A percentile compares a stretch with the other conserved stretches of the same genome.
phyloP scores from a whole-genome alignment of 2,888 invertebrate genomes.

The Panzeria rudis region DNA sequence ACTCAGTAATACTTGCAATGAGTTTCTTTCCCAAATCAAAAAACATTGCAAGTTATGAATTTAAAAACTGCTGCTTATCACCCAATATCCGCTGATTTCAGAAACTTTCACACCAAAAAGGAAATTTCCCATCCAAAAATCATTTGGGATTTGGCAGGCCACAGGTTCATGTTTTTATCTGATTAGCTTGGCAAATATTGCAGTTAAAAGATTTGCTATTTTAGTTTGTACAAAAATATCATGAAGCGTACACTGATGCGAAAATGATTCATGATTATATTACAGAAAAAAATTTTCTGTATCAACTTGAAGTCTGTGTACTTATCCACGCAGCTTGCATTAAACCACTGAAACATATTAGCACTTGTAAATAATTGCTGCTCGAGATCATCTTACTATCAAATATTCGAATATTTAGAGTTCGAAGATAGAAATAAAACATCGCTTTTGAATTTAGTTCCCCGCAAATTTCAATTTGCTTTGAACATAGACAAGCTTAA shows the following conservation, averaged over 20 bases:
- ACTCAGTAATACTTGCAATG: slow-evolving; percentile 30
- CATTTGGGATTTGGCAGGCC: too few species aligned
- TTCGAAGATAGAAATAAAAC: slow-evolving; percentile 4
- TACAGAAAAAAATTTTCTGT: slow-evolving; percentile 30
- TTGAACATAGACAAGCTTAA: slow-evolving; percentile 27
- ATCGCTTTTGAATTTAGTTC: not conserved
- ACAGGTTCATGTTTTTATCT: too few species aligned
- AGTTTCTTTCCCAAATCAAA: not conserved
- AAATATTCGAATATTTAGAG: slow-evolving; percentile 12
- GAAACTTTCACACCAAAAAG: too few species aligned
- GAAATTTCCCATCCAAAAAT: too few species aligned
- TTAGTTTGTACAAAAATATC: slow-evolving; percentile 23
- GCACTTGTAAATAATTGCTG: slow-evolving; percentile 37
- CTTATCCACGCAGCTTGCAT: slow-evolving; percentile 49
- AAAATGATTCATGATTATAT: too few species aligned
- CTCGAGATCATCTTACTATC: slow-evolving; percentile 30
- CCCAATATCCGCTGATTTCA: slow-evolving; percentile 20
- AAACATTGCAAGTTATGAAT: slow-evolving; percentile 46
- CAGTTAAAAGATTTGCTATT: too few species aligned
- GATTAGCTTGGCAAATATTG: too few species aligned
- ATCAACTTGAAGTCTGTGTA: slow-evolving; percentile 36
- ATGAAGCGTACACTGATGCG: slow-evolving; percentile 8
- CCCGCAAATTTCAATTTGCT: slow-evolving; percentile 2
- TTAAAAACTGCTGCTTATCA: slow-evolving; percentile 46
- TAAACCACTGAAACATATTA: too few species aligned